Evolutionary conservation across 1,140 invertebrate genomes (phyloP).

Genomic region (Xylocopa sonorina): DNA sequence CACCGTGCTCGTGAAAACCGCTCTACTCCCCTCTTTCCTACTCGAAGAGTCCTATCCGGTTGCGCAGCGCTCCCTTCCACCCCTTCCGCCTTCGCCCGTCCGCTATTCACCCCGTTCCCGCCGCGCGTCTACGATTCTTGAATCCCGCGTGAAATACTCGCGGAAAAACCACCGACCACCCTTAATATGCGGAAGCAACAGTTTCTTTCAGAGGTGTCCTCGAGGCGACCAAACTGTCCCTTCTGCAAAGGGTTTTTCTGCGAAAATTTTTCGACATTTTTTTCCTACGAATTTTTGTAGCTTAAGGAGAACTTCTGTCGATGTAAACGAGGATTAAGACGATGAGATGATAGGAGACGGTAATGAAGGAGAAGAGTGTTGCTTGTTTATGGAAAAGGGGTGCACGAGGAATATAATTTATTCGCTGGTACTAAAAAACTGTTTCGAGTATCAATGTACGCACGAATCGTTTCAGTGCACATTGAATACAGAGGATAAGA

Average conservation of each 20-base stretch:
- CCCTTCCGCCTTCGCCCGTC: background rate
- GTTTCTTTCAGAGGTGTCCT: constrained; percentile 11
- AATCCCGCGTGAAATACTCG: constrained; percentile 46
- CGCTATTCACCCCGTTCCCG: constrained; percentile 5
- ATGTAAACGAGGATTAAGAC: too few relatives aligned
- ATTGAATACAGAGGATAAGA: too few relatives aligned
- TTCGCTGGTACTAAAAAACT: too few relatives aligned
- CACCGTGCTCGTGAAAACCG: constrained; percentile 68
- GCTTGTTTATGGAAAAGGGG: too few relatives aligned
- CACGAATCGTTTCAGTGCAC: too few relatives aligned
- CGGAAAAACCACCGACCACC: constrained; percentile 20
- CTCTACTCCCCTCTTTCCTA: constrained; percentile 52
- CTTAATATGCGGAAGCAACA: constrained; percentile 27
- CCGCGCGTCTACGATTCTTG: constrained; percentile 51
- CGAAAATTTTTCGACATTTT: background rate
- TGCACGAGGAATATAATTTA: too few relatives aligned
- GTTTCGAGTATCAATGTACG: too few relatives aligned
- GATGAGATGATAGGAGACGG: too few relatives aligned
- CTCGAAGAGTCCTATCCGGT: constrained; percentile 64
- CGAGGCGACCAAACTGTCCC: too few relatives aligned
- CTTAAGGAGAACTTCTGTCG: too few relatives aligned
- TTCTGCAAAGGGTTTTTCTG: background rate
- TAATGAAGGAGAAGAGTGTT: too few relatives aligned
- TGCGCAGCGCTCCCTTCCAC: constrained; percentile 62
- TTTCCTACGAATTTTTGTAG: too few relatives aligned